A percentile compares a stretch with the other conserved stretches of the same genome.
Conservation (phyloP, 2,888 invertebrate species). For the Anagyrus pseudococci region DNA sequence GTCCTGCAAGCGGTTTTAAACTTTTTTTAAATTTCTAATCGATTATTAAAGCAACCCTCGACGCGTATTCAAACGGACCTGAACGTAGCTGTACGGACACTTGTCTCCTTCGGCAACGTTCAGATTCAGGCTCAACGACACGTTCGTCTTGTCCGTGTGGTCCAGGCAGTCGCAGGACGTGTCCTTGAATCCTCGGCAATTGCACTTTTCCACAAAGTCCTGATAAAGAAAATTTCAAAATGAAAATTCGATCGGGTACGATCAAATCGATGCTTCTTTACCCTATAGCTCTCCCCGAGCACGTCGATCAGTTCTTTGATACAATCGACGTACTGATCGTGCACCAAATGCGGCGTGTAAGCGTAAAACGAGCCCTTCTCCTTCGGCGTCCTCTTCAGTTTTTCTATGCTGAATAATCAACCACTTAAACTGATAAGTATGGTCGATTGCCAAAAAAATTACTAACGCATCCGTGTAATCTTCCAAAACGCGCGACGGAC, state of each 20-base stretch:
- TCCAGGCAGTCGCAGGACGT: neutral
- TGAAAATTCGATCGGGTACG: neutral
- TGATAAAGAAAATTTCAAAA: too few species aligned
- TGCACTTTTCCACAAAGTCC: neutral
- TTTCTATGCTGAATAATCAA: slow-evolving; percentile 9
- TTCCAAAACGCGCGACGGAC: slow-evolving; percentile 28
- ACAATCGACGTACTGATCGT: slow-evolving; percentile 46
- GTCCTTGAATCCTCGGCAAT: neutral
- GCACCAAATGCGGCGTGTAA: slow-evolving; percentile 45
- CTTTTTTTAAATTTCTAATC: neutral
- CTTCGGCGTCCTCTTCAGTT: slow-evolving; percentile 20
- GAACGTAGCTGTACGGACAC: slow-evolving; percentile 30
- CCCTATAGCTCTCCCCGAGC: slow-evolving; percentile 47
- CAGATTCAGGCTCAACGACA: neutral
- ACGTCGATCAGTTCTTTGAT: slow-evolving; percentile 44
- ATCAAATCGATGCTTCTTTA: slow-evolving; percentile 34
- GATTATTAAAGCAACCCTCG: neutral
- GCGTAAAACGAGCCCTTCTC: slow-evolving; percentile 32
- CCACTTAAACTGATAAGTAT: neutral
- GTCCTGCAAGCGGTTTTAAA: slow-evolving; percentile 42
- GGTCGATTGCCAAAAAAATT: neutral
- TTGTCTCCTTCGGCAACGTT: neutral
- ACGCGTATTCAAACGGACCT: slow-evolving; percentile 8
- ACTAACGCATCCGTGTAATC: slow-evolving; percentile 30
- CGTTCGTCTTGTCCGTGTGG: neutral